Base-by-base conservation (phyloP, 2,888 invertebrate species). In the Elmis aenea region DNA sequence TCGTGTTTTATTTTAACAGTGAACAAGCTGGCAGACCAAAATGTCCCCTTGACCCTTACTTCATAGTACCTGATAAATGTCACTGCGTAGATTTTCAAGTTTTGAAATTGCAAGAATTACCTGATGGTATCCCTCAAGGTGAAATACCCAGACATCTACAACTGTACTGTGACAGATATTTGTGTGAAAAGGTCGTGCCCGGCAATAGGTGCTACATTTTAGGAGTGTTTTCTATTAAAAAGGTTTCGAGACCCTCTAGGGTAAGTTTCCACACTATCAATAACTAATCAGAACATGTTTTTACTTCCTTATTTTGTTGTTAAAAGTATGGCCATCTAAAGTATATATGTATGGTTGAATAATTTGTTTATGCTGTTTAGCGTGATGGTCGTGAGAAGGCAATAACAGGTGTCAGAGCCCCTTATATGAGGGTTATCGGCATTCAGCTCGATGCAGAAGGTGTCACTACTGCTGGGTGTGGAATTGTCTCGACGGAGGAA, bases 21-120 rank as follows among this genome's bases (percentile, higher is more conserved):
- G 95, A 95, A 62, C 92, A 93, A 74, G 85, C 89, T 42, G 94
- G 94, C 13, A 74, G 87, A 33, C 87, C 89, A 0, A 89, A 89
- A 57, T 99, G 99, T 60, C 96, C 97, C 0, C 64, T 96, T 35
- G 99, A 99, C 70, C 99, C 99, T 1, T 99, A 90, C 66, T 95
- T 93, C 66, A 95, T 99, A 45, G 83, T 97, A 67, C 96, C 97
- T 9, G 97, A 99, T 64, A 95, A 94, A 68, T 97, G 97, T 67
- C 79, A 82, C 51, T 99, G 97, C 67, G 90, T 97, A 13, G 97
- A 99, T 70, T 99, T 92, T 63, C 99, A 99, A 80, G 84, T 89
- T 0, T 67, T 99, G n/a, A 99, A 96, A 67, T 69, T 97, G 6
- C 97, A 99, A 76, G 99, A 99, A 69, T 71, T 91, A 11, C 94